These are phyloP conservation scores for Struthio camelus DNA, from an alignment of 2,113 vertebrate genomes.

Conservation along the genomic window DNA sequence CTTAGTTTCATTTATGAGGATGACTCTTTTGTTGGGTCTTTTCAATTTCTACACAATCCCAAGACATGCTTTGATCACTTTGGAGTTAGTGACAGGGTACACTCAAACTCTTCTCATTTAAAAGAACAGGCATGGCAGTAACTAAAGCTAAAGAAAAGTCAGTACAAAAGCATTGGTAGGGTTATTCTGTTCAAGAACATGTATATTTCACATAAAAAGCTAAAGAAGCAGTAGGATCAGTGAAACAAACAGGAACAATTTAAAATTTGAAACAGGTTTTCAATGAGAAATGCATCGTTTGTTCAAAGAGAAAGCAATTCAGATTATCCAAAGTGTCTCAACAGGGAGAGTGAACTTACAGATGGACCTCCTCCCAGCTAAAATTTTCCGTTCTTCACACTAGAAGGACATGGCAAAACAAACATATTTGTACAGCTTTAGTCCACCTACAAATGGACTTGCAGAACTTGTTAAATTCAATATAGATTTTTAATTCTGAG, in stretches of 20 bases:
- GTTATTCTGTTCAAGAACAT: neutral
- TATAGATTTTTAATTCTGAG: neutral
- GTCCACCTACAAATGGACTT: neutral
- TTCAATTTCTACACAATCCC: neutral
- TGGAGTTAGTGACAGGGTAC: neutral
- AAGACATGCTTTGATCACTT: neutral
- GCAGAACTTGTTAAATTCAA: neutral
- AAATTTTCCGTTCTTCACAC: neutral
- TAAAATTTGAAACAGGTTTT: neutral
- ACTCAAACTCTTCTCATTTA: neutral
- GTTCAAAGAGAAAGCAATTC: neutral
- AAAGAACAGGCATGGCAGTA: neutral
- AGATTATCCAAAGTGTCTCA: neutral
- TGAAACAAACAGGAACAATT: neutral
- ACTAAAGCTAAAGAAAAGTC: neutral
- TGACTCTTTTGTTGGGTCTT: neutral
- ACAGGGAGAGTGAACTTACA: neutral
- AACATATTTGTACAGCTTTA: neutral
- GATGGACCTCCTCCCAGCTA: neutral
- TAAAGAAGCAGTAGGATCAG: neutral
- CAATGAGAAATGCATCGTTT: neutral
- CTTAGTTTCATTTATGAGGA: neutral
- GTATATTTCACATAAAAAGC: neutral
- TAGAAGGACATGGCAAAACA: neutral
- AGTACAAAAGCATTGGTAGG: neutral